Conservation (phyloP, 2,888 invertebrate species). For the Sphaeridia pumilis region DNA sequence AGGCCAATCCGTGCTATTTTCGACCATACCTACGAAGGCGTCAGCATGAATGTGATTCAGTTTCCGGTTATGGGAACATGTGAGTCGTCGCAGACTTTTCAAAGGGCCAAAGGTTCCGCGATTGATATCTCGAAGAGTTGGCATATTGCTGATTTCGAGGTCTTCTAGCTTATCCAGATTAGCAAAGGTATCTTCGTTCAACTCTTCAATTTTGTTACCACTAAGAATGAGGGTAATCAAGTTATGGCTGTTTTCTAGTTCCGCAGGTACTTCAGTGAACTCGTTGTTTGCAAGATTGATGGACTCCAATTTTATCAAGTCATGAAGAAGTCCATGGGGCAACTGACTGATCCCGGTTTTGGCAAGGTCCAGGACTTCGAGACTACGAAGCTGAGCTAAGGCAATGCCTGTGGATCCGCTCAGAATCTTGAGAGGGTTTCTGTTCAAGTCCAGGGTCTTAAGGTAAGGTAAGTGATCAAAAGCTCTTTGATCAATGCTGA, state of each 20-base stretch:
- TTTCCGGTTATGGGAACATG: constrained; percentile 52
- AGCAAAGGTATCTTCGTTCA: constrained; percentile 22
- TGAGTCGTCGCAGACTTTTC: constrained; percentile 42
- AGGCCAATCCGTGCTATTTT: constrained; percentile 21
- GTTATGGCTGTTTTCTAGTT: constrained; percentile 19
- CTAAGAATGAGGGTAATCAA: constrained; percentile 23
- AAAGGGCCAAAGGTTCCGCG: constrained; percentile 48
- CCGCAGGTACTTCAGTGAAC: constrained; percentile 24
- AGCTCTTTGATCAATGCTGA: constrained; percentile 47
- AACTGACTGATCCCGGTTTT: constrained; percentile 18
- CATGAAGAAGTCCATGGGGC: constrained; percentile 33
- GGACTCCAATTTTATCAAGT: constrained; percentile 14
- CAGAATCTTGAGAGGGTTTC: constrained; percentile 60
- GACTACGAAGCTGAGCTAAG: constrained; percentile 50
- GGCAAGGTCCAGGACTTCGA: constrained; percentile 40
- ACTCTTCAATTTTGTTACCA: constrained; percentile 21
- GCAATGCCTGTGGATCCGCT: constrained; percentile 54
- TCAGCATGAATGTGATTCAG: constrained; percentile 49
- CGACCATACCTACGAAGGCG: constrained; percentile 44
- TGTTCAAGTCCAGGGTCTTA: constrained; percentile 54
- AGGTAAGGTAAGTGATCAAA: constrained; percentile 63
- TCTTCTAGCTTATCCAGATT: constrained; percentile 20
- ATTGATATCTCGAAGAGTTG: constrained; percentile 48
- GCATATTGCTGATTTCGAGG: constrained; percentile 55
- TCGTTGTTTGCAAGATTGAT: constrained; percentile 22